Evolutionary conservation across 2,797 vertebrate genomes (phyloP), one percentile per base, ranked within the genome.

Genomic region (Argyrosomus regius): DNA sequence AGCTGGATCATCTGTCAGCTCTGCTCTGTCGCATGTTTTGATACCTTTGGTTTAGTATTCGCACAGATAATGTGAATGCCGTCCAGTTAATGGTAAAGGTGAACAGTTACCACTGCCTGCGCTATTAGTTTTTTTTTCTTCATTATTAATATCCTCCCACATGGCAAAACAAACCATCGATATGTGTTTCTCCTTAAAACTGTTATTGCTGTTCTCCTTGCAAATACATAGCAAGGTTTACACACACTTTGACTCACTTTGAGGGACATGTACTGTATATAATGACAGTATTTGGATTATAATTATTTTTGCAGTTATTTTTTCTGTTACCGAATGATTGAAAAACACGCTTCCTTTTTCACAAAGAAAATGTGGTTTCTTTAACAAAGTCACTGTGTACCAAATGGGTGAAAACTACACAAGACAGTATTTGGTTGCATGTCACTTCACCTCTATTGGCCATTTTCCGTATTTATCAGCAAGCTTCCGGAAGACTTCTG

Each of bases 61-160:
- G 8, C 17, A 63, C 43, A 41, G 41, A 59, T 68, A 18, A n/a
- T 56, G 9, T 62, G 24, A 67, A 61, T 62, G 41, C 7, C 70
- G 26, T 56, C 5, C 16, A 17, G 41, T 28, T n/a, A 45, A 20
- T 45, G 53, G 45, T 63, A 57, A 50, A 17, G 6, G 39, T 0
- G 3, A 43, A 72, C 9, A 11, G 31, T 41, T 41, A 41, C 35
- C 52, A 56, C 43, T 77, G 43, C 52, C 18, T 39, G 17, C 6
- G 41, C 68, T 3, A 31, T 48, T 45, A 16, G 8, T 56, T 56
- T 22, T 10, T 10, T 17, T 16, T 24, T 12, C 17, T 11, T 3
- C 5, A 26, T 41, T 39, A 56, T 48, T 14, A 4, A 31, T 18
- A 17, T 48, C 35, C 59, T 50, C 46, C 45, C 46, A 52, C 46